A percentile compares a stretch with the other conserved stretches of the same genome.
These are phyloP conservation scores for Hirtodrosophila confusa DNA, from an alignment of 2,888 invertebrate genomes.

Conservation along the genomic window DNA sequence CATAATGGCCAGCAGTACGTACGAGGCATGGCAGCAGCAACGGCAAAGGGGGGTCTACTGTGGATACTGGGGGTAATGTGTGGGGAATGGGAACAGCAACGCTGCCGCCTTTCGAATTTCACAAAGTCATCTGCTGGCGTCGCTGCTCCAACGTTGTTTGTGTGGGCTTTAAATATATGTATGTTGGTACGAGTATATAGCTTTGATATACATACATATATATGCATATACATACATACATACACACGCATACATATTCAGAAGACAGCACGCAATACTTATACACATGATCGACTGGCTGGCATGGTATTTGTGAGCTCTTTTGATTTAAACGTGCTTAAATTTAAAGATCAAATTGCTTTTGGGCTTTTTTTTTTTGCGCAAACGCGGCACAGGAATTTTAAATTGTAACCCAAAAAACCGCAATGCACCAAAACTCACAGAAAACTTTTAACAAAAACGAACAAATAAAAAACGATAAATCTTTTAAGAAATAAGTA, in stretches of 20 bases:
- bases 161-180: slow-evolving; percentile 60
- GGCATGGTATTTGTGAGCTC: slow-evolving; percentile 62
- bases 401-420: slow-evolving; percentile 62
- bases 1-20: slow-evolving; percentile 69
- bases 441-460: slow-evolving; percentile 17
- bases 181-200: slow-evolving; percentile 16
- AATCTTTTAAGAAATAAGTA: slow-evolving; percentile 2
- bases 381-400: slow-evolving; percentile 59
- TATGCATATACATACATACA: slow-evolving; percentile 3
- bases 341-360: slow-evolving; percentile 78
- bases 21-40: slow-evolving; percentile 15
- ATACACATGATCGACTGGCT: slow-evolving; percentile 43
- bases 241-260: slow-evolving; percentile 28
- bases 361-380: slow-evolving; percentile 39
- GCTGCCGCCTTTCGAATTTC: slow-evolving; percentile 77
- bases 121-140: slow-evolving; percentile 74
- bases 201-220: slow-evolving; percentile 34
- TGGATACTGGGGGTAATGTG: slow-evolving; percentile 2
- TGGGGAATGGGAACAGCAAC: slow-evolving; percentile 37
- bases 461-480: slow-evolving; percentile 15
- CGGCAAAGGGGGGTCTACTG: not conserved
- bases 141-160: slow-evolving; percentile 54
- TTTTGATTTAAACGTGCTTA: slow-evolving; percentile 78
- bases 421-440: slow-evolving; percentile 55
- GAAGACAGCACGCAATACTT: slow-evolving; percentile 50